Conservation (phyloP, 2,797 vertebrate genomes). For the Babyrousa celebensis region DNA sequence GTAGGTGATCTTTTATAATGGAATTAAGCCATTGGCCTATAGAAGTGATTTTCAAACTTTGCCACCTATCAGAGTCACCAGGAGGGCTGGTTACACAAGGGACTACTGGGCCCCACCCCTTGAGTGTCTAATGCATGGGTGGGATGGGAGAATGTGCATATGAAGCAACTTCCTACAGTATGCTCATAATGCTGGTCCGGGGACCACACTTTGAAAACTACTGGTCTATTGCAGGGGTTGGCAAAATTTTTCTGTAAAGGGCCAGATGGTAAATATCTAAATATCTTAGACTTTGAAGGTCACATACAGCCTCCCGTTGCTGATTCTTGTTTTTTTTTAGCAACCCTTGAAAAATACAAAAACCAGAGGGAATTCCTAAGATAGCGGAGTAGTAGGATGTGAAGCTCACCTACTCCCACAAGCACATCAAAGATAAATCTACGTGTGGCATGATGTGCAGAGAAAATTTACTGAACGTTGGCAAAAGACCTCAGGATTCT, state of each 20-base stretch:
- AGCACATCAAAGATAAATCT: too few species aligned
- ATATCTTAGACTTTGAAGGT: not conserved
- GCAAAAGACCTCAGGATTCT: too few species aligned
- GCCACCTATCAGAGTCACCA: not conserved
- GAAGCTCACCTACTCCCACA: too few species aligned
- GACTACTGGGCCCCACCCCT: not conserved
- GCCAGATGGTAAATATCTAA: constrained; percentile 31
- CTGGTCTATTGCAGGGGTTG: not conserved
- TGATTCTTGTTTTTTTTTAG: not conserved
- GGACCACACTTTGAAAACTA: not conserved
- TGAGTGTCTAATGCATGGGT: not conserved
- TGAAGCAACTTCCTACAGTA: not conserved
- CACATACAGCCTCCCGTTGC: not conserved
- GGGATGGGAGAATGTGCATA: not conserved
- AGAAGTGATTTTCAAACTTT: not conserved
- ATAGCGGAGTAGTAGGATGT: too few species aligned
- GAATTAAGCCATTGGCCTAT: not conserved
- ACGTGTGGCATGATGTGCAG: too few species aligned
- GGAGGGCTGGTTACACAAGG: not conserved
- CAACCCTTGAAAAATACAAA: constrained; percentile 42
- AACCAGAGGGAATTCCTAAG: not conserved
- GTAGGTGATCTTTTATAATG: not conserved
- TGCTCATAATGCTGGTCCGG: not conserved
- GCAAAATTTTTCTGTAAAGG: not conserved
- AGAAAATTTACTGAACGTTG: too few species aligned